Evolutionary conservation across 2,797 vertebrate species (phyloP).

Genomic region (Propithecus deckenii): DNA sequence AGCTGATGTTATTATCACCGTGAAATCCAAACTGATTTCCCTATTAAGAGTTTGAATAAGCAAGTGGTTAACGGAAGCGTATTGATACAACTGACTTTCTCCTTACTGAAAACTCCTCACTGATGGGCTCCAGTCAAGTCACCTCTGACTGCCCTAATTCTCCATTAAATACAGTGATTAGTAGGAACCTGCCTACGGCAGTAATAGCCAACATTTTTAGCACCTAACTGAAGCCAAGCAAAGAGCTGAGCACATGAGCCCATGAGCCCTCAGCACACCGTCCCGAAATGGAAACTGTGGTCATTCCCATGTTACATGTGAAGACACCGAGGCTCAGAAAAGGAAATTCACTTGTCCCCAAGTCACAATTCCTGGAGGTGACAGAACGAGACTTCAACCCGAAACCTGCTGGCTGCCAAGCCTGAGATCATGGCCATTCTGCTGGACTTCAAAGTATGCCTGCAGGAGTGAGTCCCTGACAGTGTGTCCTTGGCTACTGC

Average conservation of each 20-base stretch:
- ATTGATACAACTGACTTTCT: neutral
- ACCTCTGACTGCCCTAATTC: neutral
- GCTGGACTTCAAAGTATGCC: neutral
- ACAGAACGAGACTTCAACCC: neutral
- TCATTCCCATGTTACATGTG: accelerated
- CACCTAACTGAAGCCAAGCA: neutral
- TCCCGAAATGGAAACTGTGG: accelerated
- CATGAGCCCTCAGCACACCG: accelerated
- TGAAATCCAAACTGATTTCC: neutral
- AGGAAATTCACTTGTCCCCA: neutral
- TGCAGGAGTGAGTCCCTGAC: neutral
- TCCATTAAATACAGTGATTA: neutral
- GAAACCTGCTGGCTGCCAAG: neutral
- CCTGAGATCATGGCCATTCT: neutral
- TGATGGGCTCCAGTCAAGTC: neutral
- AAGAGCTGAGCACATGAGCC: neutral
- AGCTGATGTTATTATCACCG: accelerated
- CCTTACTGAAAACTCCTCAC: neutral
- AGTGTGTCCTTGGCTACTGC: neutral
- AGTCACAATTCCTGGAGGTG: neutral
- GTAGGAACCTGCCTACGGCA: neutral
- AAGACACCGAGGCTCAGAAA: neutral
- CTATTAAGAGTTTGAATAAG: neutral
- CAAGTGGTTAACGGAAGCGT: accelerated
- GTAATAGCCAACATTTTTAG: accelerated